Base-by-base conservation (phyloP, 2,888 invertebrate species). In the Hoplodrina blanda region DNA sequence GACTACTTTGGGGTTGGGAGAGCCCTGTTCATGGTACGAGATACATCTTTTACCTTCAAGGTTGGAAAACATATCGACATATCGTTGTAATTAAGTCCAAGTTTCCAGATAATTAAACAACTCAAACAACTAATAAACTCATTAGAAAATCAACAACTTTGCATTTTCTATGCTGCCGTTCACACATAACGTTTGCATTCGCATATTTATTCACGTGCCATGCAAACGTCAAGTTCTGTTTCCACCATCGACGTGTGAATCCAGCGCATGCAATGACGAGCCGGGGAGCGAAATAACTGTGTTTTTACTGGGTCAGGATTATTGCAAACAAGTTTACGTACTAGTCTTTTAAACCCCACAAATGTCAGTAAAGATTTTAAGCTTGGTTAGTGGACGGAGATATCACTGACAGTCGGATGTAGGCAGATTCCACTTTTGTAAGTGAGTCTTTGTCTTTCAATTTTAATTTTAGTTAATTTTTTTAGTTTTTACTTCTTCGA, bases 301-400 rank as follows among this genome's bases (percentile, higher is more conserved):
- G 55, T 62, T 67, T 64, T 68, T 57, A 76, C 71, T 82, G 77
- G 74, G 84, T 81, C 81, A 81, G 79, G 74, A 82, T 73, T 68
- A 67, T 61, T 82, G 73, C 78, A 78, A 83, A 78, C 78, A 71
- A 73, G 84, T 83, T 83, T 66, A 73, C 52, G 53, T 73, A 53
- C 59, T 55, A 33, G 55, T 60, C 56, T 65, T 64, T 46, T 6
- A 68, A 49, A 62, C 20, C 46, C 54, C 74, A 70, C 62, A 64
- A 53, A 72, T 61, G 71, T 67, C 66, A 74, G 70, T 76, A 56
- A 33, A 72, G 67, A 70, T 64, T 73, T 50, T 53, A 46, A 20
- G 50, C 30, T 2, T 41, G 4, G 8, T 3, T 41, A 0, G 46
- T 17, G 46, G 17, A 46, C 46, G 46, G 46, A 17, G 46, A 46